These are phyloP conservation scores for Cyclophora punctaria DNA, from an alignment of 2,888 invertebrate genomes.

Conservation along the genomic window DNA sequence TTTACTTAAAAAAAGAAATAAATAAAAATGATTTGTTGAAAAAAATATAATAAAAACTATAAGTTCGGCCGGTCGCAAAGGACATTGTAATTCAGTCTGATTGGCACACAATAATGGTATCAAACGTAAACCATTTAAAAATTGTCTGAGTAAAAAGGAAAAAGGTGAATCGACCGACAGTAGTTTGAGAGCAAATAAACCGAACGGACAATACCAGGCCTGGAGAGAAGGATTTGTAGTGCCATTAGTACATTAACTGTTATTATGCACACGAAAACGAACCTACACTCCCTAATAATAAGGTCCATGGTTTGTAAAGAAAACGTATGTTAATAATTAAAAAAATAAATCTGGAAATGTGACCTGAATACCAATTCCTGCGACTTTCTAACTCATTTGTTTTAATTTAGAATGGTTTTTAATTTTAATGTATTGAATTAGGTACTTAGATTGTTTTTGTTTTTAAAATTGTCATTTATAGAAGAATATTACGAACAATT, in stretches of 20 bases:
- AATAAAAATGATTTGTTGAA: constrained; percentile 63
- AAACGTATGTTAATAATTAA: constrained; percentile 36
- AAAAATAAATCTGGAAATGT: constrained; percentile 43
- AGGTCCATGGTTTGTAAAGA: constrained; percentile 8
- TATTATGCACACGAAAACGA: constrained; percentile 17
- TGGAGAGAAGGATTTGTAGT: constrained; percentile 64
- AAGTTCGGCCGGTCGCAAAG: constrained; percentile 66
- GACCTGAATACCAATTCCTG: constrained; percentile 42
- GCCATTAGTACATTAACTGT: constrained; percentile 55
- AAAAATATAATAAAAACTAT: constrained; percentile 58
- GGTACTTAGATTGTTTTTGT: too few relatives aligned
- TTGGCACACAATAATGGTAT: constrained; percentile 76
- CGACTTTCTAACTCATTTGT: constrained; percentile 29
- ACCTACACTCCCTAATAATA: constrained; percentile 18
- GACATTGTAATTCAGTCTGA: constrained; percentile 74
- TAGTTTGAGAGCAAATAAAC: constrained; percentile 64
- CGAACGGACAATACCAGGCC: constrained; percentile 61
- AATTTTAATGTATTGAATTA: neutral
- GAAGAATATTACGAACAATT: too few relatives aligned
- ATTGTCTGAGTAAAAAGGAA: constrained; percentile 69
- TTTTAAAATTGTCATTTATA: too few relatives aligned
- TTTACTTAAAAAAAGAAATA: constrained; percentile 56
- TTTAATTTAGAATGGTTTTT: neutral
- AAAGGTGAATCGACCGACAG: constrained; percentile 54
- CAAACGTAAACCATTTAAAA: constrained; percentile 73